Evolutionary conservation across 2,888 invertebrate genomes (phyloP).

Genomic region (Andrena haemorrhoa): DNA sequence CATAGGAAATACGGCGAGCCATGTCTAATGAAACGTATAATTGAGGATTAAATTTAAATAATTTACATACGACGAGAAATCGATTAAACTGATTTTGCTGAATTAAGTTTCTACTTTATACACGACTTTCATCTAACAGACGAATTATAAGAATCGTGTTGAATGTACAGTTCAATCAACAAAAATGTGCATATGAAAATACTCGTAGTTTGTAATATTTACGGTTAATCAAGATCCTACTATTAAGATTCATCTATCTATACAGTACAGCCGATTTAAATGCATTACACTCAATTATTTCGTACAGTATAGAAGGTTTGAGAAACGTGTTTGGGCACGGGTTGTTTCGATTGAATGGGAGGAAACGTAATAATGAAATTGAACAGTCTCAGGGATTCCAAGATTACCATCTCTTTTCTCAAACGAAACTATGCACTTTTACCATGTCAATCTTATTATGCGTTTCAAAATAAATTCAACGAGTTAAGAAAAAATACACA

Average conservation of each 20-base stretch:
- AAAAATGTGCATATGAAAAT: conserved; percentile 41
- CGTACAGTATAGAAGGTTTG: conserved; percentile 4
- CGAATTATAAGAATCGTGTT: background rate
- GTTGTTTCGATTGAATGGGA: background rate
- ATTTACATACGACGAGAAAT: background rate
- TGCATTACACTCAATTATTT: conserved; percentile 28
- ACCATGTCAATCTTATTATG: background rate
- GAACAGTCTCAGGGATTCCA: background rate
- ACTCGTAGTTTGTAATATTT: conserved; percentile 10
- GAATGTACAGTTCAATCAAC: conserved; percentile 43
- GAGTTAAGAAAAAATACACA: background rate
- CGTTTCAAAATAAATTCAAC: conserved; percentile 7
- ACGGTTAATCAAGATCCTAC: conserved; percentile 56
- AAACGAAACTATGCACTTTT: conserved; percentile 10
- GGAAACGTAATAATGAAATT: background rate
- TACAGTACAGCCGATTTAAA: conserved; percentile 47
- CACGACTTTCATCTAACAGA: background rate
- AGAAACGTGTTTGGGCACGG: background rate
- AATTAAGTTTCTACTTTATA: background rate
- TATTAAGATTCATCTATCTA: conserved; percentile 55
- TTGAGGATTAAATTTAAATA: background rate
- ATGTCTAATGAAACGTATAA: background rate
- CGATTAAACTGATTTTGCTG: background rate
- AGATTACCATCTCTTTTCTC: background rate
- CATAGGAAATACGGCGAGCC: background rate